Base-by-base conservation (phyloP, 2,888 invertebrate species). In the Melanchra persicariae region DNA sequence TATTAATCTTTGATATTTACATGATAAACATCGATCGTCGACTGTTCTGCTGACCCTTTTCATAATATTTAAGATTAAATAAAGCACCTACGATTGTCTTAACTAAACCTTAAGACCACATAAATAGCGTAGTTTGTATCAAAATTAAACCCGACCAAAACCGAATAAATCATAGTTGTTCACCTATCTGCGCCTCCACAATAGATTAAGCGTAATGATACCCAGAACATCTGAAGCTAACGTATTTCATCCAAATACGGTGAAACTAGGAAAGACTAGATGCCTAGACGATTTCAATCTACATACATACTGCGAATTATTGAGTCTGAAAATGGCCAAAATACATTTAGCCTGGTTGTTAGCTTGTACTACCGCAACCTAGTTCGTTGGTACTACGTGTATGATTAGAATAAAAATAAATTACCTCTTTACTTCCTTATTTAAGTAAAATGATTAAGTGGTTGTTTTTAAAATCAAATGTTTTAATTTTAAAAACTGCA, bases 271-370 rank as follows among this genome's bases (percentile, higher is more conserved):
- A 79, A 80, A 68, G 58, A 71, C 76, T 69, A 55, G 68, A 71
- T 68, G 68, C 65, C 62, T 64, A 64, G 54, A 62, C n/a, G 79
- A 81, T 81, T 74, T 52, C 57, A 69, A 81, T 81, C 67, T 81
- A 77, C 81, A 81, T 77, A 81, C 65, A 73, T 70, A 71, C 55
- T 74, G 63, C 74, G 52, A 70, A 73, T 81, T 74, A 81, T 68
- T 70, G 58, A 57, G 54, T 47, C 74, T 70, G 9, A 65, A 72
- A 74, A 81, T 64, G 81, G 81, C 62, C 65, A 74, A 70, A 77
- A 77, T 66, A 59, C 70, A 71, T 81, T 70, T 63, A 66, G 81
- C 62, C 47, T 60, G 58, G 59, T 43, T 59, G 60, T 52, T 51
- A 34, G 58, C 15, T 54, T 62, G 63, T 74, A 63, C 63, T 78